Evolutionary conservation across 2,888 invertebrate species (phyloP), one percentile per base, ranked within the genome.

Genomic region (Penaeus monodon): DNA sequence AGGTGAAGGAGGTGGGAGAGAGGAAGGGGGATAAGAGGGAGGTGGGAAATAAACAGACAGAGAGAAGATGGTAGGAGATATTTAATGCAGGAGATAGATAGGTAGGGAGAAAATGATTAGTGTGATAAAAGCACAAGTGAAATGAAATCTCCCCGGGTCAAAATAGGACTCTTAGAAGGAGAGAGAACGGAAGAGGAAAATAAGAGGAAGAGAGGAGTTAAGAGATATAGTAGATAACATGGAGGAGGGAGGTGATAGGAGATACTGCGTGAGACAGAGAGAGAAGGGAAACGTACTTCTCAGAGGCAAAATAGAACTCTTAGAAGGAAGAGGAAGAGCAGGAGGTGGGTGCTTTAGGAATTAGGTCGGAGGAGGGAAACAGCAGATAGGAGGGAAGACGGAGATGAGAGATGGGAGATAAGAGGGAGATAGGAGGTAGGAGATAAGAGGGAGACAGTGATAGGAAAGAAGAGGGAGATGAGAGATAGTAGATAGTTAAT

Each of bases 401-500:
- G 22, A 49, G 44, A 77, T 22, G n/a, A 22, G 44, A 33, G 49
- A 33, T 17, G 3, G 76, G 76, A 44, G 44, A 49, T n/a, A 22
- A n/a, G 10, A 49, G 27, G n/a, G 44, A 20, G 33, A 38, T 6
- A 38, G 33, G 22, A 44, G 22, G 6, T 24, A 27, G 70, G 29
- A 44, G 76, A 65, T n/a, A 49, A 44, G 70, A 49, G 79, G 57
- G 80, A 81, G 29, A 73, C n/a, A n/a, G n/a, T n/a, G n/a, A n/a
- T n/a, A n/a, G 70, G 29, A 44, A 12, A 65, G 44, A 49, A 44
- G 70, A 49, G 79, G 57, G 80, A 81, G 29, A 73, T 38, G 4
- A 6, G 33, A 0, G 33, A 38, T 38, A 38, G 33, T 38, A 38
- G 33, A 38, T 38, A 38, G 33, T 38, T 38, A 38, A 38, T 38